These are phyloP conservation scores for Chaetoderma sp. DNA, from an alignment of 2,888 invertebrate genomes.

Conservation along the genomic window DNA sequence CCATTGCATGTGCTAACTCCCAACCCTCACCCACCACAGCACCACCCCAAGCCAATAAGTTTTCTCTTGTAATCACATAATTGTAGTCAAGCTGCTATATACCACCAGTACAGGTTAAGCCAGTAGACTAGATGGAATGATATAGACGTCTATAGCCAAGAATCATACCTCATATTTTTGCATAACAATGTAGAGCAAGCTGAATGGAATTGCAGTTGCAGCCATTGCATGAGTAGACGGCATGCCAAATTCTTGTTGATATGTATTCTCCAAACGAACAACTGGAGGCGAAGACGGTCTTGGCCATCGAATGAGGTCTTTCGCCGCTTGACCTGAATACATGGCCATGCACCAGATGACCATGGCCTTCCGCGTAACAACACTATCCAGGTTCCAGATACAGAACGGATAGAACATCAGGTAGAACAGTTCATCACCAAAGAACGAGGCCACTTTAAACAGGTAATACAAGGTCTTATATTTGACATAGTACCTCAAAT, in stretches of 20 bases:
- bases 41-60: too few relatives aligned
- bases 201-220: constrained; percentile 52
- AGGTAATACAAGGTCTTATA: constrained; percentile 42
- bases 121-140: background rate
- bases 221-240: constrained; percentile 60
- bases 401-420: constrained; percentile 48
- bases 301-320: constrained; percentile 53
- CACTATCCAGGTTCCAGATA: constrained; percentile 51
- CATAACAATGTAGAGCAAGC: constrained; percentile 38
- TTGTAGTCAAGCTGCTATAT: too few relatives aligned
- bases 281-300: constrained; percentile 54
- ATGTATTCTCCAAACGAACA: constrained; percentile 48
- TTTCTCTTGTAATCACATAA: too few relatives aligned
- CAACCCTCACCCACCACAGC: too few relatives aligned
- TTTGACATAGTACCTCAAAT: constrained; percentile 24
- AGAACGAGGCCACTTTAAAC: constrained; percentile 47
- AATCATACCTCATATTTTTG: constrained; percentile 51
- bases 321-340: constrained; percentile 54
- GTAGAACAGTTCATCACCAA: constrained; percentile 55
- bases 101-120: too few relatives aligned
- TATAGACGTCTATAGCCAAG: background rate
- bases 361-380: constrained; percentile 41
- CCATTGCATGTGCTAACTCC: too few relatives aligned
- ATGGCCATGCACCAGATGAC: constrained; percentile 52
- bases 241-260: constrained; percentile 52